These are phyloP conservation scores for roundworm (Caenorhabditis elegans) DNA, from an alignment of 1,140 invertebrate species.

Conservation along the genomic window WBcel235 BX284602.5:7574501-7575000, in stretches of 20 bases:
- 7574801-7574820: background rate
- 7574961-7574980: slow-evolving; percentile 41
- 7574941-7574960: slow-evolving; percentile 49
- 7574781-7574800: slow-evolving; percentile 24
- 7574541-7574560: background rate
- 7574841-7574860: slow-evolving; percentile 53
- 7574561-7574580: slow-evolving; percentile 10
- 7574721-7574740: slow-evolving; percentile 50
- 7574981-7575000: slow-evolving; percentile 48
- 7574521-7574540: slow-evolving; percentile 1
- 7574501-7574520: background rate
- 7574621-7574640: slow-evolving; percentile 36
- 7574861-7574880: slow-evolving; percentile 55
- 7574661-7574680: slow-evolving; percentile 40
- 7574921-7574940: slow-evolving; percentile 50
- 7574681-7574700: background rate
- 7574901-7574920: slow-evolving; percentile 46
- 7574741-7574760: slow-evolving; percentile 47
- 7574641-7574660: slow-evolving; percentile 9
- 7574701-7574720: background rate
- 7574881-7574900: slow-evolving; percentile 51
- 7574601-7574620: slow-evolving; percentile 47
- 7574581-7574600: slow-evolving; percentile 33
- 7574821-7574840: slow-evolving; percentile 51
- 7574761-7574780: slow-evolving; percentile 52